Percentiles rank a stretch among this genome's conserved stretches.
These are phyloP conservation scores for Petrolisthes manimaculis DNA, from an alignment of 2,888 invertebrate species.

Conservation along the genomic window DNA sequence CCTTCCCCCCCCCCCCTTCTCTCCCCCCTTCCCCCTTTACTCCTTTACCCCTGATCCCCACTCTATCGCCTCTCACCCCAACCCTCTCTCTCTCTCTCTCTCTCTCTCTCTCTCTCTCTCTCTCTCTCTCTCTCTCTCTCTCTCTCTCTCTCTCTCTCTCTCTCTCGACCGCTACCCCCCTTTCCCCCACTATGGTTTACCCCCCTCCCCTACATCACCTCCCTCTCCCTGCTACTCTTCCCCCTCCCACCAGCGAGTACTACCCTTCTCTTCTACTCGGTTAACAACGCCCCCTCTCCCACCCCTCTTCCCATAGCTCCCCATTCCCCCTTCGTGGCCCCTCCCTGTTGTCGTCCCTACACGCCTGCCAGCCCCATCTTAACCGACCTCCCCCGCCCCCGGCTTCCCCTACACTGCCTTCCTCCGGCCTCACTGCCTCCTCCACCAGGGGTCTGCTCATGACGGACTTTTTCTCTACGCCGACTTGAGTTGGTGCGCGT, in stretches of 20 bases:
- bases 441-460: conserved; percentile 8
- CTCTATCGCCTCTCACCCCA: neutral
- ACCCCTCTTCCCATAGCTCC: conserved; percentile 6
- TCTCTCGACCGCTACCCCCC: no score
- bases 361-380: conserved; percentile 17
- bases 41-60: neutral
- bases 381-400: conserved; percentile 15
- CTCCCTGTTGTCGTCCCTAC: conserved; percentile 23
- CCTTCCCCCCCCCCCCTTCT: neutral
- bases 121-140: neutral
- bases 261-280: neutral
- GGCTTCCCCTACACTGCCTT: conserved; percentile 5
- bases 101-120: neutral
- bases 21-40: neutral
- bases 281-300: conserved; percentile 22
- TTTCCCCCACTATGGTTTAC: neutral
- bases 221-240: conserved; percentile 10
- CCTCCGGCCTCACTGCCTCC: conserved; percentile 17
- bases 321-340: conserved; percentile 14
- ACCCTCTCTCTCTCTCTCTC: conserved; percentile 7
- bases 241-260: neutral
- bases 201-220: neutral
- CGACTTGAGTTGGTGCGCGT: conserved; percentile 18
- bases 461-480: conserved; percentile 22
- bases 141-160: neutral